phyloP scores from a whole-genome alignment of 1,140 invertebrate genomes.

The Monomorium pharaonis region DNA sequence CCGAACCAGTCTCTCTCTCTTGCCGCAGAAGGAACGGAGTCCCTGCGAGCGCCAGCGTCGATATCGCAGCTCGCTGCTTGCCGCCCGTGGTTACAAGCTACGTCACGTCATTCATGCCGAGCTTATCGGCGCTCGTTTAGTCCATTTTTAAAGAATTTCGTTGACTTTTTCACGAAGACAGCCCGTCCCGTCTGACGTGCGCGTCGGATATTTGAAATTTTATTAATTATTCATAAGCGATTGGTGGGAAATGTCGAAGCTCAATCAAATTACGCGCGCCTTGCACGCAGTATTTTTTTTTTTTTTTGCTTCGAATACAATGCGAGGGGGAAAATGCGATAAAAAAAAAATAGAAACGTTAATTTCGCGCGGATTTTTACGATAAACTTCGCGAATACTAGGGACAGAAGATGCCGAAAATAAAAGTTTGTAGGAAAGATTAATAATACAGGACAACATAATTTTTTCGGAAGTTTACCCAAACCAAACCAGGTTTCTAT shows the following conservation, averaged over 20 bases:
- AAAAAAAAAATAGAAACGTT: neutral
- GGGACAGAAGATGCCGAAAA: neutral
- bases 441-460: too few relatives aligned
- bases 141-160: conserved; percentile 23
- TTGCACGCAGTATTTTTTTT: neutral
- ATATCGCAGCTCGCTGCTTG: conserved; percentile 57
- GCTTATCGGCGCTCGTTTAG: conserved; percentile 31
- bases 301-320: neutral
- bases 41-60: conserved; percentile 32
- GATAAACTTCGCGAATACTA: neutral
- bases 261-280: neutral
- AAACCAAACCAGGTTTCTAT: too few relatives aligned
- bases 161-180: neutral
- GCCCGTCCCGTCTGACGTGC: too few relatives aligned
- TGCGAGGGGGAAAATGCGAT: neutral
- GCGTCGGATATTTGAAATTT: neutral
- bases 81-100: conserved; percentile 34
- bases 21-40: conserved; percentile 22
- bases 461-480: too few relatives aligned
- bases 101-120: conserved; percentile 15
- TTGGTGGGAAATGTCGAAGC: neutral
- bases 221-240: neutral
- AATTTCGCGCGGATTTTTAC: neutral
- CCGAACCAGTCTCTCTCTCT: conserved; percentile 21
- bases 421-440: too few relatives aligned